Conservation (phyloP, 2,113 vertebrate species). For the Rhinolophus sinicus region DNA sequence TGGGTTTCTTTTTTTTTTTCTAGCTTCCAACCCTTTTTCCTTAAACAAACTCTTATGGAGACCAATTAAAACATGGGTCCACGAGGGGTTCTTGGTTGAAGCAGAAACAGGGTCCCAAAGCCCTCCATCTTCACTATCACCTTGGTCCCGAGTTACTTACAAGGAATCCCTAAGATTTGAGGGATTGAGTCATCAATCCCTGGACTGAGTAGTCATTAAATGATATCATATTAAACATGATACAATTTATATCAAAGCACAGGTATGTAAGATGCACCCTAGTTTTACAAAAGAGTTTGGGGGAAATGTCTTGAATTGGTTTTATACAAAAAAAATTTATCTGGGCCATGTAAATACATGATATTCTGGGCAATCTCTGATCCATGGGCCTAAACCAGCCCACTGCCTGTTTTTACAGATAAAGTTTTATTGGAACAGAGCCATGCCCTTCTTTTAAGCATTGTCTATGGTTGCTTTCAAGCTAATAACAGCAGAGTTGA, state of each 20-base stretch:
- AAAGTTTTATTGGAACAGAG: slow-evolving; percentile 18
- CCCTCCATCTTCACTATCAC: background rate
- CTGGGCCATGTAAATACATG: background rate
- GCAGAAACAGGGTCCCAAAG: background rate
- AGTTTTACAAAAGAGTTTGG: background rate
- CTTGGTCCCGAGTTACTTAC: background rate
- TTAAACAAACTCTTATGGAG: background rate
- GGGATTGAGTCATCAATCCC: background rate
- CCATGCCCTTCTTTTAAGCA: background rate
- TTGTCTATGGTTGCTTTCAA: background rate
- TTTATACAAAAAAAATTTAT: background rate
- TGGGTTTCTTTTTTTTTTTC: background rate
- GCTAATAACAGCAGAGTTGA: background rate
- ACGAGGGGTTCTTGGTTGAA: background rate
- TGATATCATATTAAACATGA: background rate
- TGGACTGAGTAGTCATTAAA: background rate
- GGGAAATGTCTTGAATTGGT: background rate
- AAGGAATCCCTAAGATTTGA: background rate
- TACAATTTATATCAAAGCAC: background rate
- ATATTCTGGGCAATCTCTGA: background rate
- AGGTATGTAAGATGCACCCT: background rate
- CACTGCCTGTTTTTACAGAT: background rate
- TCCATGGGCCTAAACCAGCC: background rate
- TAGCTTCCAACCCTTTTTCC: background rate
- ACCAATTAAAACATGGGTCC: background rate